Conservation (phyloP, 2,888 invertebrate genomes). For the Rhorus exstirpatorius region DNA sequence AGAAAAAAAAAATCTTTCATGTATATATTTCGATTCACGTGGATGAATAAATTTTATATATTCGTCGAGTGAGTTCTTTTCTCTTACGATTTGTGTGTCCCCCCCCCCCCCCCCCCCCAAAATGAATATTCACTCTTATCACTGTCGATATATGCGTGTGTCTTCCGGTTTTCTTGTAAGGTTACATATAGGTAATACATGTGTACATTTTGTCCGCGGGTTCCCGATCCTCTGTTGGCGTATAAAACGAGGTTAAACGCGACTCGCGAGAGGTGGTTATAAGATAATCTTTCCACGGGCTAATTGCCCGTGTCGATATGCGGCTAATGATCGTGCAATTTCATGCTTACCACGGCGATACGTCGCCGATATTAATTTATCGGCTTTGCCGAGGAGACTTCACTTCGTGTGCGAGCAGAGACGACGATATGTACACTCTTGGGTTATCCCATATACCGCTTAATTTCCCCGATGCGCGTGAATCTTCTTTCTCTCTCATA, state of each 20-base stretch:
- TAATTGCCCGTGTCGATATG: slow-evolving; percentile 77
- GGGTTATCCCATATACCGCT: slow-evolving; percentile 58
- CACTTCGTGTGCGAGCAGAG: slow-evolving; percentile 30
- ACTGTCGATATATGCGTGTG: background rate
- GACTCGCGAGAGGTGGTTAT: slow-evolving; percentile 68
- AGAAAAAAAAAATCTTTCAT: background rate
- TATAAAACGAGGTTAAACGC: slow-evolving; percentile 68
- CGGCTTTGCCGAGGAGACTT: slow-evolving; percentile 63
- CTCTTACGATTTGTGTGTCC: no score
- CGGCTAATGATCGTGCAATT: slow-evolving; percentile 75
- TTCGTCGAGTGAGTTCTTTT: slow-evolving; percentile 17
- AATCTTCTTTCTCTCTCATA: slow-evolving; percentile 66
- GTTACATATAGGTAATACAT: no score
- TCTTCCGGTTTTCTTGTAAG: background rate
- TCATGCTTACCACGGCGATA: slow-evolving; percentile 73
- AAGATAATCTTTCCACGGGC: slow-evolving; percentile 73
- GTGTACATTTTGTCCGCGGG: slow-evolving; percentile 25
- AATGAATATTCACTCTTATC: slow-evolving; percentile 10
- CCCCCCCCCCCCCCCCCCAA: no score
- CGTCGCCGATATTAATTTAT: slow-evolving; percentile 73
- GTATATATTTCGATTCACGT: background rate
- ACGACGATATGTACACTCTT: slow-evolving; percentile 20
- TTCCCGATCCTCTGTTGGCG: slow-evolving; percentile 31
- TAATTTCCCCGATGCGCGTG: slow-evolving; percentile 71
- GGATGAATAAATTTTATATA: background rate